These are phyloP conservation scores for Hyles euphorbiae DNA, from an alignment of 1,140 invertebrate species.

Conservation along the genomic window DNA sequence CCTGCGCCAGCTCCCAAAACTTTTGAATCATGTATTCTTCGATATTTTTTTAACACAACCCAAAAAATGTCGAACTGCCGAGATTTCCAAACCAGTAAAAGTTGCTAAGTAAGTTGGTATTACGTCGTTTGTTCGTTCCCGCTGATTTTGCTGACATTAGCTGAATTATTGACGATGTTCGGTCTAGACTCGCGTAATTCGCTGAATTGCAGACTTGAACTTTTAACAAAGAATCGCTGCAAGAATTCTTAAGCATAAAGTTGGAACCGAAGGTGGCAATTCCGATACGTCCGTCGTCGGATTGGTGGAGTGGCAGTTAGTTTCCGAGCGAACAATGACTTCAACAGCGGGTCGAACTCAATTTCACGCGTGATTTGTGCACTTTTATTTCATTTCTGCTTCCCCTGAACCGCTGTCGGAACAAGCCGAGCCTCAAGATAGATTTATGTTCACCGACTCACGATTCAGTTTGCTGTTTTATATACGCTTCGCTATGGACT, in stretches of 20 bases:
- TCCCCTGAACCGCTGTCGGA: conserved; percentile 35
- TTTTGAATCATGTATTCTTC: conserved; percentile 54
- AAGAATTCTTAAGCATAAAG: too few relatives aligned
- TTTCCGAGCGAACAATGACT: conserved; percentile 51
- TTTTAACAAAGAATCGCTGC: too few relatives aligned
- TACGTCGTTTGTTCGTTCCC: neutral
- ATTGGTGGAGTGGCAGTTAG: conserved; percentile 30
- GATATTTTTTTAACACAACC: conserved; percentile 37
- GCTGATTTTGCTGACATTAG: neutral
- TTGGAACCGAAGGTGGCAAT: conserved; percentile 8
- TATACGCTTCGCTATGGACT: neutral
- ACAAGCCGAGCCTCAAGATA: conserved; percentile 21
- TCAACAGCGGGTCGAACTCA: conserved; percentile 54
- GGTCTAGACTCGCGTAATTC: conserved; percentile 6
- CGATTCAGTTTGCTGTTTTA: neutral
- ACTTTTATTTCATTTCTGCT: conserved; percentile 66
- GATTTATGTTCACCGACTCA: conserved; percentile 17
- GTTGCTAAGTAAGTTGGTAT: conserved; percentile 18
- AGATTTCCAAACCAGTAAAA: conserved; percentile 20
- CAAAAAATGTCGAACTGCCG: conserved; percentile 1
- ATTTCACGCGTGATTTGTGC: conserved; percentile 69
- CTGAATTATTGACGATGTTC: conserved; percentile 9
- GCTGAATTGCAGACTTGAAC: too few relatives aligned
- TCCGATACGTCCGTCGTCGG: conserved; percentile 25
- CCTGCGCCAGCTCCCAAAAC: conserved; percentile 29